Evolutionary conservation across 2,888 invertebrate genomes (phyloP).

Genomic region (Hoplodrina blanda): DNA sequence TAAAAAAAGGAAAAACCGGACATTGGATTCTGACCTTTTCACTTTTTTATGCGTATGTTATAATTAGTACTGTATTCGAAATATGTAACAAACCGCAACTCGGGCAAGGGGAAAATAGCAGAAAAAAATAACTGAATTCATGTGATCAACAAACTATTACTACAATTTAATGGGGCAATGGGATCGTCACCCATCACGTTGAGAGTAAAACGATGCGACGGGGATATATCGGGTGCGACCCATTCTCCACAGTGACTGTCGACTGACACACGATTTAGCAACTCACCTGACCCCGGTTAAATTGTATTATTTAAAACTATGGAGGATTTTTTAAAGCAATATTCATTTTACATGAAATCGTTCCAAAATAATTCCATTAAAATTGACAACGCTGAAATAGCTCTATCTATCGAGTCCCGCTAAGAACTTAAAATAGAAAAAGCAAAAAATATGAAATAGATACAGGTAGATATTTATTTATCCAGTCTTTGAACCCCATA

Average conservation of each 20-base stretch:
- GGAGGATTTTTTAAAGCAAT: constrained; percentile 2
- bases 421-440: constrained; percentile 1
- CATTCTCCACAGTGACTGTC: constrained; percentile 14
- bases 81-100: neutral
- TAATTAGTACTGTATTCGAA: neutral
- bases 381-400: constrained; percentile 11
- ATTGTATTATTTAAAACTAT: constrained; percentile 14
- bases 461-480: neutral
- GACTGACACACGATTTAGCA: constrained; percentile 25
- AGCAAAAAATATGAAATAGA: neutral
- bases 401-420: neutral
- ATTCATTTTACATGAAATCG: constrained; percentile 6
- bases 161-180: constrained; percentile 25
- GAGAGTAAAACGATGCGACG: constrained; percentile 26
- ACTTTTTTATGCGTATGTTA: neutral
- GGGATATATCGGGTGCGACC: constrained; percentile 36
- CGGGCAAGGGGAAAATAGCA: neutral
- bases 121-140: neutral
- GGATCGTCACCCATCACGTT: constrained; percentile 16
- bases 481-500: too few relatives aligned
- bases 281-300: constrained; percentile 13
- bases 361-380: constrained; percentile 17
- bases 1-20: neutral
- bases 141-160: constrained; percentile 38
- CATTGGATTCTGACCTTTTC: neutral